Evolutionary conservation across 2,797 vertebrate genomes (phyloP), one percentile per base, ranked within the genome.

Genomic region (Clarias platycephalus): DNA sequence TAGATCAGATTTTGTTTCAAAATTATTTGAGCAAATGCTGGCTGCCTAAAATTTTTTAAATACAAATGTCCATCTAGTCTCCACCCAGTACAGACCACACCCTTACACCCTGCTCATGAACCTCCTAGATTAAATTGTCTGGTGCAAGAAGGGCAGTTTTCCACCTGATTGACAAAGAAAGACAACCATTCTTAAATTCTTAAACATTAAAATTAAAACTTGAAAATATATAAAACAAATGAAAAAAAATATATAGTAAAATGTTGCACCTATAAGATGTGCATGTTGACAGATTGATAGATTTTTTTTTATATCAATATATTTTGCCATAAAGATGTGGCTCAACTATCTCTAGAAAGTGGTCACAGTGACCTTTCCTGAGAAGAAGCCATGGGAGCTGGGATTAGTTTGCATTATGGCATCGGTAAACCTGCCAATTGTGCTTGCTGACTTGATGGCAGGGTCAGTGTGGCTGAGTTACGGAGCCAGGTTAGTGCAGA

Each of bases 361-460:
- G 60, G 70, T 80, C 84, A 71, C 64, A 26, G 66, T 70, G 86
- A 83, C 81, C 66, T 87, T 87, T 85, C 60, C 26, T 34, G 20
- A 64, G 70, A 74, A 71, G 74, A 79, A 40, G 10, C 34, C 24
- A 37, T 31, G 22, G 15, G 24, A 24, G 15, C 34, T 81, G 67
- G 28, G 70, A 60, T 64, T 83, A 57, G 20, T 63, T 66, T 74
- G 31, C 66, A 80, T 40, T 49, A 40, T 67, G 49, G 68, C 37
- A 10, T 31, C n/a, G 44, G 15, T 77, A 64, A 49, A 34, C 70
- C 78, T 64, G 84, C 77, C 77, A 81, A 70, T 71, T 80, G 83
- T 74, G 10, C 74, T 83, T 24, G 81, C 60, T 75, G 83, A 83
- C 76, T 70, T 75, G 76, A 85, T 80, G 62, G 80, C 24, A 37